A percentile compares a stretch with the other conserved stretches of the same genome.
These are phyloP conservation scores for Empidonax traillii DNA, from an alignment of 2,113 vertebrate species.

Conservation along the genomic window DNA sequence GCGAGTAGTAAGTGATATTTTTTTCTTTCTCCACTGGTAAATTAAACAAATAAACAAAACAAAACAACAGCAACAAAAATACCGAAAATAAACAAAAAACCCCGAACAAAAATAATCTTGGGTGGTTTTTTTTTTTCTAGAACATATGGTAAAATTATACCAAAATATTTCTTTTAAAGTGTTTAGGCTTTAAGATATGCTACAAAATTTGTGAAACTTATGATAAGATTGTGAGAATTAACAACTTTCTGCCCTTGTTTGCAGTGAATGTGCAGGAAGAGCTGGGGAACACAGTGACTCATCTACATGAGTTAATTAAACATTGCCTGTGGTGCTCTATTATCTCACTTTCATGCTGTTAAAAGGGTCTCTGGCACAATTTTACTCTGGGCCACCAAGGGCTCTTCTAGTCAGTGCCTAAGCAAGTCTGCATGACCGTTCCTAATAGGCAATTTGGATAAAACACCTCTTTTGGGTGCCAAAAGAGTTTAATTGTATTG, in stretches of 20 bases:
- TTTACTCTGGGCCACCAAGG: background rate
- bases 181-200: background rate
- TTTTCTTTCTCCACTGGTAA: background rate
- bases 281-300: background rate
- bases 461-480: background rate
- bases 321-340: background rate
- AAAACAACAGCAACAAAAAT: background rate
- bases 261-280: background rate
- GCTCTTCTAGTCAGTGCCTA: background rate
- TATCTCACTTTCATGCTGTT: slow-evolving; percentile 13
- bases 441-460: slow-evolving; percentile 24
- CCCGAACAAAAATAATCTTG: background rate
- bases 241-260: background rate
- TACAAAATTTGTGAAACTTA: background rate
- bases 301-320: slow-evolving; percentile 41
- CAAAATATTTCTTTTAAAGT: background rate
- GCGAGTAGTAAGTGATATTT: background rate
- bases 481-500: background rate
- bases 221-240: background rate
- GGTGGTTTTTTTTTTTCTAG: background rate
- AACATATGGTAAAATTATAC: background rate
- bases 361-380: slow-evolving; percentile 18
- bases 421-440: background rate
- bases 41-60: background rate
- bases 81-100: background rate